Percentiles rank a stretch among this genome's conserved stretches.
Evolutionary conservation across 2,113 vertebrate species (phyloP).

Genomic region (Emydura subglobosa): DNA sequence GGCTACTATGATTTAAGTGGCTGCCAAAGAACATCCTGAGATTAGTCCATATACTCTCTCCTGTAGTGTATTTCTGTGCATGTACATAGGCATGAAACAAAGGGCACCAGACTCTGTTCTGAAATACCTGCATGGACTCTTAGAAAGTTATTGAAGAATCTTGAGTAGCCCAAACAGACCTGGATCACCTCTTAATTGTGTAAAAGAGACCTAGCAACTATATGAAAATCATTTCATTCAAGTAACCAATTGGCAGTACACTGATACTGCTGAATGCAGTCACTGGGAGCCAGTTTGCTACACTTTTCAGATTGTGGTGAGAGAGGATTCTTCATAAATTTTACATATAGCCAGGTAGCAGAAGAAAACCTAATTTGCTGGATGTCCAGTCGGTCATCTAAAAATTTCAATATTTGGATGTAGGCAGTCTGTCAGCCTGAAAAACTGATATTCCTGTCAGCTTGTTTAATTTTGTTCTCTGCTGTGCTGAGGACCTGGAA

Average conservation of each 20-base stretch:
- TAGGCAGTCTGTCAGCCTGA: fast-evolving
- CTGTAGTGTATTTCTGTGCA: neutral
- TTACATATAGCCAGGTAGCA: neutral
- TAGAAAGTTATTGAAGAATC: fast-evolving
- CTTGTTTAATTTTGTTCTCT: fast-evolving
- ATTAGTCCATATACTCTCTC: neutral
- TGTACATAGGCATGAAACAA: neutral
- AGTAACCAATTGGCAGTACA: neutral
- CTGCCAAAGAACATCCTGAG: neutral
- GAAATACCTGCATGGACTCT: neutral
- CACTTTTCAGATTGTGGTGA: slow-evolving; percentile 3
- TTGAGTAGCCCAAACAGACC: neutral
- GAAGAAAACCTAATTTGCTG: neutral
- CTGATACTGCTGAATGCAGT: neutral
- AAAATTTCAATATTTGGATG: neutral
- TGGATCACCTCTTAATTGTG: neutral
- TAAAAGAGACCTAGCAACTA: neutral
- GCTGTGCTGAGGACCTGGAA: neutral
- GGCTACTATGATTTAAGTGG: neutral
- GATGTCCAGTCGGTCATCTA: neutral
- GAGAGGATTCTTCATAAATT: neutral
- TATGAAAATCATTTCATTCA: neutral
- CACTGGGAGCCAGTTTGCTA: neutral
- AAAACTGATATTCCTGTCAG: fast-evolving
- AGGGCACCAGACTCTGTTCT: neutral